Percentiles rank a stretch among this genome's conserved stretches.
Evolutionary conservation across 2,888 invertebrate species (phyloP).

Genomic region (Chelonus formosanus): DNA sequence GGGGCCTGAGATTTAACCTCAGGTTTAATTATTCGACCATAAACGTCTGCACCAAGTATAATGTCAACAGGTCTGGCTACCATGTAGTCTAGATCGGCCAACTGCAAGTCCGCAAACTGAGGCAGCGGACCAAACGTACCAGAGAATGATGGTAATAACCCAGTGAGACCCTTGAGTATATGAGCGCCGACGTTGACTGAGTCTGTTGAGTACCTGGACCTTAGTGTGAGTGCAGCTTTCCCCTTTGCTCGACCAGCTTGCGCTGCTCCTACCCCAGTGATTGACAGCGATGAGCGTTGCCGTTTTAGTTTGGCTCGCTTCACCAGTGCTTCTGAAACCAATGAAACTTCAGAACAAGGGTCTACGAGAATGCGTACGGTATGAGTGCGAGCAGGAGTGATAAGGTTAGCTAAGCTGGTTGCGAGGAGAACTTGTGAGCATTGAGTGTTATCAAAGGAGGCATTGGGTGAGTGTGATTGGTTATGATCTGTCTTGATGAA

Average conservation of each 20-base stretch:
- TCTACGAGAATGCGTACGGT: too few species aligned
- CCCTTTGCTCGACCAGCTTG: too few species aligned
- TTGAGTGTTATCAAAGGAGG: background rate
- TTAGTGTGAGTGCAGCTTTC: too few species aligned
- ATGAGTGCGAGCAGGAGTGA: too few species aligned
- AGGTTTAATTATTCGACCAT: background rate
- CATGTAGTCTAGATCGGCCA: background rate
- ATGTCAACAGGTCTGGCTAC: background rate
- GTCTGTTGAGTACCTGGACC: background rate
- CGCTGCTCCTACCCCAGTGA: too few species aligned
- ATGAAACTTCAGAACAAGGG: too few species aligned
- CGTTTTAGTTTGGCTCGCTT: background rate
- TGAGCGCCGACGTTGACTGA: background rate
- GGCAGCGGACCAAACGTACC: too few species aligned
- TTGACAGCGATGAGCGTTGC: background rate
- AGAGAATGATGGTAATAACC: too few species aligned
- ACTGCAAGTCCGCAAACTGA: background rate
- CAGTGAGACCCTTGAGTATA: background rate
- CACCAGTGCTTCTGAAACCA: too few species aligned
- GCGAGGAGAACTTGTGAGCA: background rate
- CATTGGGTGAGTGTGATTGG: background rate
- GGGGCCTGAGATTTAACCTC: background rate
- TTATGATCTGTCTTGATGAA: too few species aligned
- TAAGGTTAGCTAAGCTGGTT: background rate
- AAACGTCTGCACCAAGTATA: background rate